phyloP scores from a whole-genome alignment of 2,888 invertebrate species.

The Sphecodes monilicornis region DNA sequence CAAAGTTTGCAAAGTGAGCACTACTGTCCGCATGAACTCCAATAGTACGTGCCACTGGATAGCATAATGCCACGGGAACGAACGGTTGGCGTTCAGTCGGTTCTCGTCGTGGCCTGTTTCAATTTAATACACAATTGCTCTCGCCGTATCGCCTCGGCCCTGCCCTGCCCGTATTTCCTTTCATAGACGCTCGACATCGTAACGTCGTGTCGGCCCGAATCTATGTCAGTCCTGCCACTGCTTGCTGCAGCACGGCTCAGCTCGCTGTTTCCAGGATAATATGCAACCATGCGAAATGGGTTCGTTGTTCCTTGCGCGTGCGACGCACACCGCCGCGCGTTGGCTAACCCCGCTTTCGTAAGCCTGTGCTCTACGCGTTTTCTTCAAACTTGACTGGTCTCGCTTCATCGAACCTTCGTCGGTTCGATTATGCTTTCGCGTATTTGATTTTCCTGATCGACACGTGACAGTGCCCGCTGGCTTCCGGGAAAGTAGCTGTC shows the following conservation, averaged over 20 bases:
- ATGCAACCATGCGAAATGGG: constrained; percentile 32
- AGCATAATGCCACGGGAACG: constrained; percentile 47
- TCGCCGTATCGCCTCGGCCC: constrained; percentile 14
- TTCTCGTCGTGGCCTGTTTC: constrained; percentile 56
- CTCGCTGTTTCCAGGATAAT: constrained; percentile 44
- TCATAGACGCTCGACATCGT: constrained; percentile 21
- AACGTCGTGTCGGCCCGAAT: neutral
- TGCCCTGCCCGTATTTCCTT: constrained; percentile 21
- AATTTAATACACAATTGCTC: constrained; percentile 61
- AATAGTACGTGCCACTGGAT: constrained; percentile 24
- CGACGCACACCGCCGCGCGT: constrained; percentile 9
- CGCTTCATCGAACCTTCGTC: constrained; percentile 12
- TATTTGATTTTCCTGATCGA: neutral
- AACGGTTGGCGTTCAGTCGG: constrained; percentile 2
- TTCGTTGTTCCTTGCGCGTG: constrained; percentile 20
- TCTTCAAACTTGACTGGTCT: neutral
- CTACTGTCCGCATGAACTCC: constrained; percentile 28
- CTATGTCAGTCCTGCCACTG: constrained; percentile 1
- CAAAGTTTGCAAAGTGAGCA: neutral
- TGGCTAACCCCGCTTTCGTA: constrained; percentile 16
- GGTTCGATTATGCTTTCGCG: constrained; percentile 3
- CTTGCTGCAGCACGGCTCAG: neutral
- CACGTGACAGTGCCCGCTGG: neutral
- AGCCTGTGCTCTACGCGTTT: neutral
- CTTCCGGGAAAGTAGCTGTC: neutral